Percentiles rank a stretch among this genome's conserved stretches.
These are phyloP conservation scores for Pomacea canaliculata DNA, from an alignment of 2,888 invertebrate species.

Conservation along the genomic window DNA sequence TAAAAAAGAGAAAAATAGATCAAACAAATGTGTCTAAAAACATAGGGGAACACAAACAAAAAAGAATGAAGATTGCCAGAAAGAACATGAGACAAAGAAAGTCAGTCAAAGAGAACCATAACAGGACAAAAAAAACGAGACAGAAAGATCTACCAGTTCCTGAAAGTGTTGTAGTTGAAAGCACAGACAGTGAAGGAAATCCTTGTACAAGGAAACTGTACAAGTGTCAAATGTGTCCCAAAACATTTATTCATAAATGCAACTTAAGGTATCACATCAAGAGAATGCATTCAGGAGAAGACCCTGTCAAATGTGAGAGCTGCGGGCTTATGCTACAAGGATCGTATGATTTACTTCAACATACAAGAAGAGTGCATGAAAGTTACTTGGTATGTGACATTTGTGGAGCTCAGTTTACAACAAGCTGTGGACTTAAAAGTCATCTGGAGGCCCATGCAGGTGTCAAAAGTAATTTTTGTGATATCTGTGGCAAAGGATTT, in stretches of 20 bases:
- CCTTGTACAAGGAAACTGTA: no score
- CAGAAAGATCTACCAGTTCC: no score
- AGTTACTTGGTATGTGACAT: constrained; percentile 3
- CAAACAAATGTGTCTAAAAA: background rate
- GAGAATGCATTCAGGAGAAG: constrained; percentile 7
- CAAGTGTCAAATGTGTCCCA: background rate
- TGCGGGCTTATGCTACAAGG: background rate
- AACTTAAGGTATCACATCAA: constrained; percentile 1
- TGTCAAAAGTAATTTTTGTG: constrained; percentile 14
- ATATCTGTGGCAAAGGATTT: constrained; percentile 20
- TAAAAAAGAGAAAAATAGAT: background rate
- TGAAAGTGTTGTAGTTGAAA: no score
- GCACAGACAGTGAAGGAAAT: no score
- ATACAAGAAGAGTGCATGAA: background rate
- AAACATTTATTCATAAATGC: background rate
- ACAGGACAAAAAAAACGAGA: no score
- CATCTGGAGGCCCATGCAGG: constrained; percentile 14
- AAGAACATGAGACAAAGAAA: background rate
- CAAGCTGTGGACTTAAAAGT: background rate
- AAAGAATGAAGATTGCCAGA: background rate
- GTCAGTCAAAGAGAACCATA: no score
- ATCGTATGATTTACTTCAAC: background rate
- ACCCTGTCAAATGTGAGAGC: background rate
- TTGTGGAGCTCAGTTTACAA: constrained; percentile 12
- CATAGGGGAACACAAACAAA: background rate